Evolutionary conservation across 2,888 invertebrate genomes (phyloP), one percentile per base, ranked within the genome.

Genomic region (Anagyrus pseudococci): DNA sequence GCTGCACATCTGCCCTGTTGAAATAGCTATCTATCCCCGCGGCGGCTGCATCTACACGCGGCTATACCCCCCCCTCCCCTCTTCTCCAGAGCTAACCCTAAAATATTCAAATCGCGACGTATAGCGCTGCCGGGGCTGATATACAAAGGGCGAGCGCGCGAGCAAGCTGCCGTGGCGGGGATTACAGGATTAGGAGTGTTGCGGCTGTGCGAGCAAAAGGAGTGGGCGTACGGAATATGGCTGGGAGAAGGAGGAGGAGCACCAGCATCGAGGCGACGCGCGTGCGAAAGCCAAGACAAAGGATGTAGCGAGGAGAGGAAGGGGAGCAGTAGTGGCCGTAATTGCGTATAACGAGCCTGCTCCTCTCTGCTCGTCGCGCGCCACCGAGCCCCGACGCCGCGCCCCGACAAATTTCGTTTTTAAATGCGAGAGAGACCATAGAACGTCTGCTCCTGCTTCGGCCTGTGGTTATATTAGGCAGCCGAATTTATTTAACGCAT

Each of bases 31-130:
- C 4, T 29, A 29, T 10, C 4, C 29, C 4, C 43, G n/a, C 37
- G 33, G 15, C 25, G 13, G 20, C 19, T 4, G 41, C 25, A 4
- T 4, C 41, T 2, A 22, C 15, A 8, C 46, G 22, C 22, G 13
- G 20, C 2, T 17, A 15, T 22, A 23, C 57, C 41, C 37, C 57
- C 50, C 49, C 48, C 23, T 4, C 15, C 44, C 43, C 17, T 20
- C 47, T 48, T 19, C 22, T 15, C 41, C 41, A n/a, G 41, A 23
- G 46, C 54, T 53, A 62, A 62, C 66, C 63, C 60, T 66, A 63
- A 66, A 66, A 66, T 66, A 66, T 66, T 66, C 49, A 66, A 62
- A 66, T 66, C 54, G 66, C 59, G 56, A 62, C n/a, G n/a, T n/a
- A n/a, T 47, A 60, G 40, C 25, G 20, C 15, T 15, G 52, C 17